phyloP scores from a whole-genome alignment of 2,888 invertebrate genomes.

The Empis stercorea region DNA sequence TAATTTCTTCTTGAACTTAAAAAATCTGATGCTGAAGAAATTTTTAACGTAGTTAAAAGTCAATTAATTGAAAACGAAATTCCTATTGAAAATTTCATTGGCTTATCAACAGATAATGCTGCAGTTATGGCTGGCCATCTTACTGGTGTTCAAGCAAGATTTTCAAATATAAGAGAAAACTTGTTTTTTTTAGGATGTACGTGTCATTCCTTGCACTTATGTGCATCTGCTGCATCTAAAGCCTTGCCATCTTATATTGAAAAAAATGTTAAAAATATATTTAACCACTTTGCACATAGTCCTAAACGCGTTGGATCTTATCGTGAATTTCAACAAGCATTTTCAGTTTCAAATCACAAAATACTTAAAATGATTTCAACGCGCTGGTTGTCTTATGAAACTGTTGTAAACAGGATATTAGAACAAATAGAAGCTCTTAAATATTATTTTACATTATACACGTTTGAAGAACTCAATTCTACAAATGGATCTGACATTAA shows the following conservation, averaged over 20 bases:
- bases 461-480: too few relatives aligned
- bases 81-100: slow-evolving; percentile 15
- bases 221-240: slow-evolving; percentile 17
- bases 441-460: too few relatives aligned
- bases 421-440: too few relatives aligned
- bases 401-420: too few relatives aligned
- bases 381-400: too few relatives aligned
- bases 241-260: slow-evolving; percentile 17
- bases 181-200: too few relatives aligned
- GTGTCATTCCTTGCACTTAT: slow-evolving; percentile 17
- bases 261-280: slow-evolving; percentile 16
- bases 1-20: slow-evolving; percentile 1
- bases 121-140: slow-evolving; percentile 19
- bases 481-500: too few relatives aligned
- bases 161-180: slow-evolving; percentile 17
- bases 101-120: slow-evolving; percentile 20
- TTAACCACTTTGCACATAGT: slow-evolving; percentile 19
- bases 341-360: too few relatives aligned
- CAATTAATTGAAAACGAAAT: slow-evolving; percentile 4
- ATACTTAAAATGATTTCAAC: too few relatives aligned
- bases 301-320: slow-evolving; percentile 18
- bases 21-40: slow-evolving; percentile 1
- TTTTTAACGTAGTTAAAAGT: slow-evolving; percentile 6
- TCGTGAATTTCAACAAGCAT: too few relatives aligned
- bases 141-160: slow-evolving; percentile 14